Evolutionary conservation across 2,888 invertebrate genomes (phyloP), one percentile per base, ranked within the genome.

Genomic region (Muscina levida): DNA sequence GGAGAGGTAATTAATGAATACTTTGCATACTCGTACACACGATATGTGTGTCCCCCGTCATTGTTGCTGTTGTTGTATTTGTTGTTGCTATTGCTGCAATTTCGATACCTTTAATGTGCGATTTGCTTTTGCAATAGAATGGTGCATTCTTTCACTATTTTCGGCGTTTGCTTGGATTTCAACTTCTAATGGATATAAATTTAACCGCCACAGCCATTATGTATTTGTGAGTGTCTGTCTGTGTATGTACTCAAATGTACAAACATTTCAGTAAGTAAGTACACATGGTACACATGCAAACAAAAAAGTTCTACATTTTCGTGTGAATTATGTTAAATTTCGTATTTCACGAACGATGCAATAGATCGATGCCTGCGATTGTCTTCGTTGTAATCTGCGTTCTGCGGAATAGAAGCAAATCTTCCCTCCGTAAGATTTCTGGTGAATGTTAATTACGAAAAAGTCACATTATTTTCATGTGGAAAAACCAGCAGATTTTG

Each of bases 251-350:
- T n/a, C 37, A 22, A 51, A 51, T 51, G 51, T 11, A n/a, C n/a
- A n/a, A n/a, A n/a, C n/a, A n/a, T n/a, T n/a, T n/a, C n/a, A n/a
- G n/a, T n/a, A n/a, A n/a, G n/a, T n/a, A n/a, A n/a, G n/a, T n/a
- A n/a, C n/a, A n/a, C n/a, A n/a, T n/a, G n/a, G n/a, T n/a, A n/a
- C n/a, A 13, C n/a, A 26, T 39, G 39, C 15, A 42, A 22, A 19
- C n/a, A n/a, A n/a, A 76, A 79, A 81, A 81, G 81, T 81, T 81
- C 81, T 81, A 77, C 77, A 70, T 71, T 81, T 81, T 77, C 77
- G 77, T 81, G 81, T 77, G 81, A 81, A 81, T 81, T 81, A 81
- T 81, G 81, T 65, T 81, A 74, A 77, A 17, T 71, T 70, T 71
- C 51, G 22, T 19, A 19, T 37, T 65, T 57, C 24, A 26, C 66